phyloP scores from a whole-genome alignment of 2,797 vertebrate genomes.

The Nannoperca australis region DNA sequence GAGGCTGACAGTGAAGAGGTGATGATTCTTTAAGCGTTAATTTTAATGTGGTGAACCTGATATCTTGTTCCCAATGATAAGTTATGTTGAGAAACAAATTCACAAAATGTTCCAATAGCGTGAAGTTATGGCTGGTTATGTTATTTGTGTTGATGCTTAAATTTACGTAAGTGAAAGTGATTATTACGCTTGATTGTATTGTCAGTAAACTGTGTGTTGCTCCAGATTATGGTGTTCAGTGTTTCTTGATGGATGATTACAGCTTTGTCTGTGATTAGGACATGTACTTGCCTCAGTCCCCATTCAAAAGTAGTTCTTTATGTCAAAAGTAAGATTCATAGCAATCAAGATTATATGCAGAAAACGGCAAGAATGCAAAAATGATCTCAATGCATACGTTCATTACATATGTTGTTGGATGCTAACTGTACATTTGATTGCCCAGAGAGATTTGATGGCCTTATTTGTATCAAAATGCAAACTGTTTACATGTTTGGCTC shows the following conservation, averaged over 20 bases:
- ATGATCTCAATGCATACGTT: background rate
- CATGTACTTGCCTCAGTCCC: background rate
- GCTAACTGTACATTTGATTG: background rate
- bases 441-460: background rate
- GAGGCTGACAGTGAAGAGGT: constrained; percentile 23
- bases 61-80: constrained; percentile 4
- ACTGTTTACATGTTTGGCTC: background rate
- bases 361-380: background rate
- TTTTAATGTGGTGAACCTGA: constrained; percentile 40
- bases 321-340: background rate
- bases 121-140: background rate
- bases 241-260: constrained; percentile 13
- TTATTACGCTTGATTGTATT: background rate
- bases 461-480: background rate
- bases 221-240: background rate
- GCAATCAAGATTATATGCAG: background rate
- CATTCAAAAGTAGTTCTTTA: background rate
- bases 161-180: background rate
- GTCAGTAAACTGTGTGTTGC: background rate
- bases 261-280: constrained; percentile 4
- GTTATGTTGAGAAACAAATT: constrained; percentile 12
- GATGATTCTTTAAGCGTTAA: constrained; percentile 36
- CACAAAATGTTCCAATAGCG: background rate
- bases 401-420: background rate
- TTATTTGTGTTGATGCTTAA: background rate